Base-by-base conservation (phyloP, 1,140 invertebrate genomes). In the Riptortus pedestris region DNA sequence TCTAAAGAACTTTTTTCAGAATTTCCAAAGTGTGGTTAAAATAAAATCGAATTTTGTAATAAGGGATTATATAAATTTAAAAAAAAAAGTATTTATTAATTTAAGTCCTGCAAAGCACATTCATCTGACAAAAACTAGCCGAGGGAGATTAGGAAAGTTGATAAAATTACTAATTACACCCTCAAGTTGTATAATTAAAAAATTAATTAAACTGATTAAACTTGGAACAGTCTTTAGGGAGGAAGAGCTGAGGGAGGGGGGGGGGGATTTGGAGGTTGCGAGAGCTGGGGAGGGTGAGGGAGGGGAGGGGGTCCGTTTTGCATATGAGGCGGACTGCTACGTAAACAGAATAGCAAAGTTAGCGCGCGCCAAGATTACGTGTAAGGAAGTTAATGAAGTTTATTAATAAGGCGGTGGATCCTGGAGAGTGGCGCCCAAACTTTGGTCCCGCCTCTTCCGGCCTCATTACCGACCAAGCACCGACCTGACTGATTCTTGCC, bases 151-250 rank as follows among this genome's bases (percentile, higher is more conserved):
- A 55, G 18, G 24, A 55, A 48, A 55, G 51, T 55, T 55, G 51
- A 55, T 55, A 55, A 55, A 55, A 55, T 55, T 55, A 55, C 51
- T 55, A 55, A 55, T 55, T 55, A 55, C 51, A 55, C 1, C 22
- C 22, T 26, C 22, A 55, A 55, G 51, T 55, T 55, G 51, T 55
- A 55, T 55, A 55, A 55, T 55, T 55, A 55, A 55, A 55, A 55
- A 55, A 55, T 55, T 55, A 55, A 55, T 55, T 55, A 55, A 55
- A 55, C 51, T 55, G 51, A 55, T 55, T 55, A 55, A 55, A 55
- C 51, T 55, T 55, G 51, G 51, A 55, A 47, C n/a, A 47, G 45
- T 47, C 45, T 47, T 47, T 47, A 47, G 45, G 45, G 33, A 16
- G 33, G n/a, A n/a, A n/a, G n/a, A n/a, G n/a, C n/a, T n/a, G n/a